Percentiles rank a stretch among this genome's conserved stretches.
Conservation (phyloP, 2,888 invertebrate genomes). For the Eupsilia transversa region DNA sequence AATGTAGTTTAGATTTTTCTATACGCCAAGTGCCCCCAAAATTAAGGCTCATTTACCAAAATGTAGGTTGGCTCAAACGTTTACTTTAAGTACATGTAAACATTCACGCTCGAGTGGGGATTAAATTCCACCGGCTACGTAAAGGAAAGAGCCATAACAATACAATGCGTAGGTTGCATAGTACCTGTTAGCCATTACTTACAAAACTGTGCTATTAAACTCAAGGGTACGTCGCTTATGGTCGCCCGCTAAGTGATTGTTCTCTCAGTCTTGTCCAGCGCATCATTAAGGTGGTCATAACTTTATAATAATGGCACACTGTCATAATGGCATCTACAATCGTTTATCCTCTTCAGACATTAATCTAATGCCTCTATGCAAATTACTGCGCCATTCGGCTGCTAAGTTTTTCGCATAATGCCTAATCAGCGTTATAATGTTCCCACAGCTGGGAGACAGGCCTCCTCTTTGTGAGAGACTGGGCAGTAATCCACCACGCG, state of each 20-base stretch:
- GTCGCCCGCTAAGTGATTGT: conserved; percentile 41
- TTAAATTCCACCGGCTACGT: conserved; percentile 39
- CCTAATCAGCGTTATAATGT: too few species aligned
- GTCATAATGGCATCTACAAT: too few species aligned
- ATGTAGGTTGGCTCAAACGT: conserved; percentile 6
- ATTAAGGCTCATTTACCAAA: not conserved
- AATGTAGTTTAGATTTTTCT: not conserved
- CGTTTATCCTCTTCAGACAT: not conserved
- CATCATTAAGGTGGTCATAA: conserved; percentile 14
- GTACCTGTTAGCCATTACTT: conserved; percentile 39
- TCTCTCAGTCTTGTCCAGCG: conserved; percentile 25
- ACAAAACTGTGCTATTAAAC: conserved; percentile 51
- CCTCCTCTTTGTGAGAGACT: too few species aligned
- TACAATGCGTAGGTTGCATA: conserved; percentile 35
- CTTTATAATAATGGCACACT: not conserved
- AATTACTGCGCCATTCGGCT: not conserved
- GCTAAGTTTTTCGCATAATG: too few species aligned
- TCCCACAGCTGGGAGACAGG: too few species aligned
- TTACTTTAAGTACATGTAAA: conserved; percentile 16
- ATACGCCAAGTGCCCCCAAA: not conserved
- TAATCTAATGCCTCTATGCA: not conserved
- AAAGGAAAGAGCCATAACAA: conserved; percentile 53
- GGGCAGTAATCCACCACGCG: too few species aligned
- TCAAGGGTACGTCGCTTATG: conserved; percentile 46
- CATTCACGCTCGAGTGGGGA: conserved; percentile 41